phyloP scores from a whole-genome alignment of 2,888 invertebrate species.

The Acanthopleura granulata region DNA sequence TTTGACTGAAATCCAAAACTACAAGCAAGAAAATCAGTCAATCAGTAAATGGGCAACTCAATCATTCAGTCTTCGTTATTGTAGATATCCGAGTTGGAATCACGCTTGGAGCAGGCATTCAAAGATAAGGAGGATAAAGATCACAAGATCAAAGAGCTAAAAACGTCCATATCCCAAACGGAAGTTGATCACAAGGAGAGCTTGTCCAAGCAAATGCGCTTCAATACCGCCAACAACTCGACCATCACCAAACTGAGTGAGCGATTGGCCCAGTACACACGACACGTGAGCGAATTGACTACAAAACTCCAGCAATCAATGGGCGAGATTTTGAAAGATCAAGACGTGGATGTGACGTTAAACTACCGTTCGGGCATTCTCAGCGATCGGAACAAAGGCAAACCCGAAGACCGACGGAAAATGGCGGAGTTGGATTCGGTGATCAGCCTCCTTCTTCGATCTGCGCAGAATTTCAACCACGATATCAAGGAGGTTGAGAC shows the following conservation, averaged over 20 bases:
- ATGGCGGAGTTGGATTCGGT: conserved; percentile 7
- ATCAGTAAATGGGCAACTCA: too few species aligned
- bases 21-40: too few species aligned
- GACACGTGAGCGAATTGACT: background rate
- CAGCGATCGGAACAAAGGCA: background rate
- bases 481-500: background rate
- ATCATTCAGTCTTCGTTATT: background rate
- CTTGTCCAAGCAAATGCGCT: background rate
- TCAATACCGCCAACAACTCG: conserved; percentile 9
- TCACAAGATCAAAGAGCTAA: background rate
- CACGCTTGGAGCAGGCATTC: background rate
- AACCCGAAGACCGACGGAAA: conserved; percentile 9
- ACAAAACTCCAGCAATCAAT: conserved; percentile 7
- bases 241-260: background rate
- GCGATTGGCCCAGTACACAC: background rate
- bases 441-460: background rate
- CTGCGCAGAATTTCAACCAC: background rate
- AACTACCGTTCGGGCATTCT: background rate
- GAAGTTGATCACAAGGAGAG: conserved; percentile 3
- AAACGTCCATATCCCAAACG: background rate
- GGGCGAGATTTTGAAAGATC: background rate
- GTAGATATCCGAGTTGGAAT: background rate
- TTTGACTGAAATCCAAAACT: too few species aligned
- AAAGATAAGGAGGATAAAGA: background rate
- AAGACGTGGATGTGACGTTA: background rate